Evolutionary conservation across 2,797 vertebrate species (phyloP).

Genomic region (Delichon dasypus): DNA sequence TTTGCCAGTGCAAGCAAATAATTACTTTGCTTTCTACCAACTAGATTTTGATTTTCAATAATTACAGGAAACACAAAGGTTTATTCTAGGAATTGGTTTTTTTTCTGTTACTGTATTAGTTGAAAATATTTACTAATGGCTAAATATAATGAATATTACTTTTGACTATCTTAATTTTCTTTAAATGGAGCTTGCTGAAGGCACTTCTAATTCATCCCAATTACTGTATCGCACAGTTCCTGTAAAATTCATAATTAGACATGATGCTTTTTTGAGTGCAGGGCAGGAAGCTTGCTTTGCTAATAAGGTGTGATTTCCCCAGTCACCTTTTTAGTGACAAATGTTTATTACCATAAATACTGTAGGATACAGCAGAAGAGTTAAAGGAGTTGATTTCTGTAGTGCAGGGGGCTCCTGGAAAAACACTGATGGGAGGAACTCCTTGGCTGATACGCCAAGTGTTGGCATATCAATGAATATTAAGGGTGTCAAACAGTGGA

Average conservation of each 20-base stretch:
- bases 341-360: not conserved
- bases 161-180: constrained; percentile 9
- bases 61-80: not conserved
- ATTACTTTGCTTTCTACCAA: not conserved
- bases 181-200: constrained; percentile 23
- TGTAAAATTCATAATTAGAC: constrained; percentile 2
- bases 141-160: not conserved
- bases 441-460: not conserved
- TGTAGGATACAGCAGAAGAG: not conserved
- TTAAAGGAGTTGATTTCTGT: not conserved
- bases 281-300: not conserved
- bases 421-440: not conserved
- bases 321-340: not conserved
- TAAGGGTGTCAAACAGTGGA: not conserved
- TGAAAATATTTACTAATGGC: constrained; percentile 7
- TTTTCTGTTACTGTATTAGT: not conserved
- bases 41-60: not conserved
- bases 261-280: not conserved
- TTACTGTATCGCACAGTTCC: not conserved
- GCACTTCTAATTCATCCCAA: constrained; percentile 6
- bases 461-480: not conserved
- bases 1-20: not conserved
- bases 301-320: constrained; percentile 4
- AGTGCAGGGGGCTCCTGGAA: not conserved
- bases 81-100: not conserved